Evolutionary conservation across 2,888 invertebrate genomes (phyloP).

Genomic region (Agrochola circellaris): DNA sequence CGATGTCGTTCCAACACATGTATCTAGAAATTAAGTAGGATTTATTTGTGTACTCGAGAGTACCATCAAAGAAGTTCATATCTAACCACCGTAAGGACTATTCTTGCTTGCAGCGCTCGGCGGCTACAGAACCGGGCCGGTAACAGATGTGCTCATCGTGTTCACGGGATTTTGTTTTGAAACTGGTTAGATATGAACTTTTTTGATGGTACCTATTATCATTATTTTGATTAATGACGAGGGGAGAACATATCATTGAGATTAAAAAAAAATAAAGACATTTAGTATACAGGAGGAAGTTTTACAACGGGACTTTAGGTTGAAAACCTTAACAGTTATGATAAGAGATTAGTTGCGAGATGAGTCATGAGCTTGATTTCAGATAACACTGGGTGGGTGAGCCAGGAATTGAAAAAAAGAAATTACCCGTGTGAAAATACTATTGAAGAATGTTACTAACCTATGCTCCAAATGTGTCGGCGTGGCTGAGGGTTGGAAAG

Average conservation of each 20-base stretch:
- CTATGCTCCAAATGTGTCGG: conserved; percentile 95
- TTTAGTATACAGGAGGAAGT: background rate
- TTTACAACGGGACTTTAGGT: background rate
- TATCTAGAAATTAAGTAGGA: conserved; percentile 82
- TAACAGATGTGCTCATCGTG: too few relatives aligned
- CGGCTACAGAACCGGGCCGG: too few relatives aligned
- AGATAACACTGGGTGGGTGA: background rate
- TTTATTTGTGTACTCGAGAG: background rate
- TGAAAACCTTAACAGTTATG: background rate
- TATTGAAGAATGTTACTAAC: conserved; percentile 74
- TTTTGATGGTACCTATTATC: background rate
- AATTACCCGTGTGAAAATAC: background rate
- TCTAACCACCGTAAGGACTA: too few relatives aligned
- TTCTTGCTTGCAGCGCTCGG: too few relatives aligned
- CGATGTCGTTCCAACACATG: conserved; percentile 97
- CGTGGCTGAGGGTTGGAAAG: conserved; percentile 97
- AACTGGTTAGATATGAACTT: too few relatives aligned
- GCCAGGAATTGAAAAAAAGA: background rate
- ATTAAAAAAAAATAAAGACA: background rate
- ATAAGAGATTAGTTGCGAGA: background rate
- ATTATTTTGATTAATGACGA: background rate
- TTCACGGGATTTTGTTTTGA: too few relatives aligned
- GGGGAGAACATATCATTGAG: background rate
- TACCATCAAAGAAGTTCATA: too few relatives aligned
- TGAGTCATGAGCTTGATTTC: background rate